Conservation (phyloP, 2,888 invertebrate species). For the Hypena proboscidalis region DNA sequence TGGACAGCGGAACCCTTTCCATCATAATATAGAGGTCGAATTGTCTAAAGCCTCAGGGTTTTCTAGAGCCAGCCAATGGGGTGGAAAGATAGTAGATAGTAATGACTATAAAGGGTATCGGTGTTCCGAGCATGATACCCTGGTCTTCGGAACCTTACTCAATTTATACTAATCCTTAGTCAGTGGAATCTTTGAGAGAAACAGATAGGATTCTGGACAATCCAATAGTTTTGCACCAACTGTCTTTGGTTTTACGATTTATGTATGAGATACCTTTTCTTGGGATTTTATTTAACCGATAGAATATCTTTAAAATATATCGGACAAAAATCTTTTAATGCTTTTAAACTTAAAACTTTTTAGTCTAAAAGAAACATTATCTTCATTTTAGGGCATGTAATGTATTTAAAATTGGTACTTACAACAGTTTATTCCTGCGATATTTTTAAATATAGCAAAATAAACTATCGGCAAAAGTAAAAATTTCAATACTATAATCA, state of each 20-base stretch:
- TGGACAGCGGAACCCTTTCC: conserved; percentile 37
- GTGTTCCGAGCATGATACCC: conserved; percentile 16
- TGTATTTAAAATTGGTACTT: no score
- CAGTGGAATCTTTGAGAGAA: conserved; percentile 29
- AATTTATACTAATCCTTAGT: conserved; percentile 44
- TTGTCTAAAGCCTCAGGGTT: conserved; percentile 33
- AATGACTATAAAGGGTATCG: conserved; percentile 38
- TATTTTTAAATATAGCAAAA: no score
- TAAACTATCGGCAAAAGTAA: no score
- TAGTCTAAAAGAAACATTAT: no score
- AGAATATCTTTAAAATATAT: background rate
- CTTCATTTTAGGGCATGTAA: no score
- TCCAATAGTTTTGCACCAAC: conserved; percentile 18
- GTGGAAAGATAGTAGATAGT: conserved; percentile 39
- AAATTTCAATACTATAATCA: no score
- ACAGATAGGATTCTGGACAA: conserved; percentile 30
- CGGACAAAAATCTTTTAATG: no score
- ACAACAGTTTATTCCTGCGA: no score
- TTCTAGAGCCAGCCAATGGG: conserved; percentile 23
- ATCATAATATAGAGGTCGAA: conserved; percentile 37
- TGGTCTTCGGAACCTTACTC: conserved; percentile 31
- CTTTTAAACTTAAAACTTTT: no score
- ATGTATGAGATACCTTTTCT: conserved; percentile 15
- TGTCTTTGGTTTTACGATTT: conserved; percentile 23
- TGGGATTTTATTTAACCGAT: conserved; percentile 16